Conservation (phyloP, 1,140 invertebrate species). For the Octopus sinensis region DNA sequence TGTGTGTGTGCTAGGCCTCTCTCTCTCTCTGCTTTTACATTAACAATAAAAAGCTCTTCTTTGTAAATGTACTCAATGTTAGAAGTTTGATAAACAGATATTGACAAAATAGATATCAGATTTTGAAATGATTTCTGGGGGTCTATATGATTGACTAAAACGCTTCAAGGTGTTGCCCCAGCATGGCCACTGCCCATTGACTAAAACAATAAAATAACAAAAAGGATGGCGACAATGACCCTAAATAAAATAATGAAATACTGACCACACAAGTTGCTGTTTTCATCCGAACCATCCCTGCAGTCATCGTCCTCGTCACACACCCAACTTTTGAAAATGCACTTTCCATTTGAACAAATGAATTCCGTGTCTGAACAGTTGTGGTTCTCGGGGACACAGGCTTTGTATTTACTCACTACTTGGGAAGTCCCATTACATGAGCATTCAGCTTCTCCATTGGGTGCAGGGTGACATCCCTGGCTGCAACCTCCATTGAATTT, state of each 20-base stretch:
- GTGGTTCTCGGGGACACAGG: constrained; percentile 57
- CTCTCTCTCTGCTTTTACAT: too few species aligned
- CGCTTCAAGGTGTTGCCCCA: too few species aligned
- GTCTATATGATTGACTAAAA: too few species aligned
- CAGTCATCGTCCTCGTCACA: constrained; percentile 91
- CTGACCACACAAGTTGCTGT: constrained; percentile 90
- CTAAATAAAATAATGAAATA: constrained; percentile 28
- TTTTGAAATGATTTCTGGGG: too few species aligned
- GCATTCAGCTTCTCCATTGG: constrained; percentile 67
- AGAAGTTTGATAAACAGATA: too few species aligned
- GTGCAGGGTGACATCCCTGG: constrained; percentile 86
- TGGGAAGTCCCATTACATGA: constrained; percentile 34
- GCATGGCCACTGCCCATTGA: not conserved
- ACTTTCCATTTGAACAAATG: constrained; percentile 89
- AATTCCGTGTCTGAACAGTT: constrained; percentile 87
- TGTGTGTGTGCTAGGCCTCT: too few species aligned
- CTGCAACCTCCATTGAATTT: constrained; percentile 95
- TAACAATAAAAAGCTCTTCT: too few species aligned
- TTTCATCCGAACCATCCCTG: constrained; percentile 90
- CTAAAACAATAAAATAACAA: not conserved
- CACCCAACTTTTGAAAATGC: constrained; percentile 91
- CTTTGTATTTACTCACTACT: constrained; percentile 37
- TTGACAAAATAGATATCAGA: too few species aligned
- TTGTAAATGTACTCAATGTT: too few species aligned
- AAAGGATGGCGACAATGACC: too few species aligned